These are phyloP conservation scores for Gallinago undulata DNA, from an alignment of 2,113 vertebrate genomes.

Conservation along the genomic window DNA sequence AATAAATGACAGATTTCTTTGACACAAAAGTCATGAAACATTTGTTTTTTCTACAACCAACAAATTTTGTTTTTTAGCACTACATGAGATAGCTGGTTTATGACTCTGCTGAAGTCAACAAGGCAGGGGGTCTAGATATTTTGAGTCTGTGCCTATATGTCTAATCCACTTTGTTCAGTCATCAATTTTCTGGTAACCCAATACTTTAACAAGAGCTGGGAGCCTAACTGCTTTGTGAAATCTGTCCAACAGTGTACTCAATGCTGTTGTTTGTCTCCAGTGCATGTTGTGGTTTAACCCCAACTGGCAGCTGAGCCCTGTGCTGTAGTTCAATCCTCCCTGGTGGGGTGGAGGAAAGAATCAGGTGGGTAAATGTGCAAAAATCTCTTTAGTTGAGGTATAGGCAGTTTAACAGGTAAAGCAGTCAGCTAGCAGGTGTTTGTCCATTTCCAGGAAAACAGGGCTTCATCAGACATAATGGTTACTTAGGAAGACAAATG, in stretches of 20 bases:
- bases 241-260: neutral
- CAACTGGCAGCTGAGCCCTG: neutral
- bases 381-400: neutral
- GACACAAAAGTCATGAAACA: neutral
- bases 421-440: neutral
- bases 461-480: neutral
- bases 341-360: fast-evolving
- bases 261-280: neutral
- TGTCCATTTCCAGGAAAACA: neutral
- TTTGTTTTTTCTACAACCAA: neutral
- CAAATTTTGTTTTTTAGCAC: fast-evolving
- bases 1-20: neutral
- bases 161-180: neutral
- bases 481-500: neutral
- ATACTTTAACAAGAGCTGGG: neutral
- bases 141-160: neutral
- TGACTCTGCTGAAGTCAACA: neutral
- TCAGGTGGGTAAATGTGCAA: neutral
- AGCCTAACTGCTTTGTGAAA: neutral
- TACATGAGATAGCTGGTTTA: neutral
- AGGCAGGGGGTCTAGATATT: neutral
- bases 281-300: neutral
- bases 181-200: neutral
- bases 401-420: neutral
- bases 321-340: neutral